A percentile compares a stretch with the other conserved stretches of the same genome.
Evolutionary conservation across 2,797 vertebrate genomes (phyloP).

Genomic region (Mus spretus): DNA sequence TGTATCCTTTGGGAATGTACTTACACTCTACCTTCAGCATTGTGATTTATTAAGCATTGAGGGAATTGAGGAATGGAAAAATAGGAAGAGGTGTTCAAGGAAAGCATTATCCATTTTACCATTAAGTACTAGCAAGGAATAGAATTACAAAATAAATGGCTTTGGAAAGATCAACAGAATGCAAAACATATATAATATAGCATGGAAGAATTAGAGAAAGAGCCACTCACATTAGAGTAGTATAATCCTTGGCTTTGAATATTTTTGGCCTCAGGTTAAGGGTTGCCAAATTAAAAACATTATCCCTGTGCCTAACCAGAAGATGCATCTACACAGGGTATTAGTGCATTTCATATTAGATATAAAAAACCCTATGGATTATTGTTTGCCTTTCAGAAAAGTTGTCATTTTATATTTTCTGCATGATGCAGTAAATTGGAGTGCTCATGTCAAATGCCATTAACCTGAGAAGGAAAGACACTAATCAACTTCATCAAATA

Average conservation of each 20-base stretch:
- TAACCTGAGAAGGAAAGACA: constrained; percentile 75
- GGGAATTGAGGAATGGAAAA: neutral
- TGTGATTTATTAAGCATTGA: constrained; percentile 14
- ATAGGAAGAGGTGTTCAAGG: neutral
- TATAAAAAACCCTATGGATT: constrained; percentile 59
- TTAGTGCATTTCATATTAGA: constrained; percentile 67
- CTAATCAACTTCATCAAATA: constrained; percentile 79
- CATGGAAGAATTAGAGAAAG: constrained; percentile 16
- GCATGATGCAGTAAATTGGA: constrained; percentile 82
- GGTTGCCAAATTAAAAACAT: constrained; percentile 51
- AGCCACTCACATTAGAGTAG: neutral
- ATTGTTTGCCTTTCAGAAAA: constrained; percentile 80
- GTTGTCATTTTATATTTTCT: constrained; percentile 84
- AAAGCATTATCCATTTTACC: constrained; percentile 19
- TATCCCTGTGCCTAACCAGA: constrained; percentile 50
- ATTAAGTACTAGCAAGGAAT: neutral
- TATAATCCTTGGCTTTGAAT: neutral
- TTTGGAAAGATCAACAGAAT: constrained; percentile 39
- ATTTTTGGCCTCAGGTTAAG: constrained; percentile 56
- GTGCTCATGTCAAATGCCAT: constrained; percentile 80
- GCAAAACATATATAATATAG: neutral
- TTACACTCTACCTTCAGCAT: neutral
- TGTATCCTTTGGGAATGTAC: neutral
- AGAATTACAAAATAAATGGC: neutral
- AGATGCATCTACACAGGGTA: constrained; percentile 26